phyloP scores from a whole-genome alignment of 2,888 invertebrate species.

The Dermolepida albohirtum region DNA sequence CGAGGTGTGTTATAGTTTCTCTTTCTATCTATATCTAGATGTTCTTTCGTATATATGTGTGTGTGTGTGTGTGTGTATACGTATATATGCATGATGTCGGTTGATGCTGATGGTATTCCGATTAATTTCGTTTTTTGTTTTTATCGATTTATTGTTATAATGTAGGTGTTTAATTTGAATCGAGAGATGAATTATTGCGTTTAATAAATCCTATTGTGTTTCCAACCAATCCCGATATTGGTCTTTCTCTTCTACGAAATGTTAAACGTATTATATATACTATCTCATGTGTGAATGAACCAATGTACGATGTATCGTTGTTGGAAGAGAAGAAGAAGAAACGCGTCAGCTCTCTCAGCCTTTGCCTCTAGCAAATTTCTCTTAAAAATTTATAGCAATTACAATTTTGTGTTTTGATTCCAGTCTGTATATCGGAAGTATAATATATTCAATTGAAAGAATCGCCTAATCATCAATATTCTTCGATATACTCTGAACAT shows the following conservation, averaged over 20 bases:
- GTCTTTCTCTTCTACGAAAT: neutral
- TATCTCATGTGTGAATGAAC: neutral
- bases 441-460: too few relatives aligned
- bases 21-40: conserved; percentile 29
- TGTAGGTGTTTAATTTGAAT: conserved; percentile 63
- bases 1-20: conserved; percentile 62
- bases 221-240: conserved; percentile 1
- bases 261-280: neutral
- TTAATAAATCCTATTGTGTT: conserved; percentile 39
- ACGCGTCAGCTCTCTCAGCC: too few relatives aligned
- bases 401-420: too few relatives aligned
- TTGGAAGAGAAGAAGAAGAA: too few relatives aligned
- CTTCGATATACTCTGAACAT: too few relatives aligned
- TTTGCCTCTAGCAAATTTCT: conserved; percentile 2
- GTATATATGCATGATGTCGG: too few relatives aligned
- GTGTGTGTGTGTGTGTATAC: too few relatives aligned
- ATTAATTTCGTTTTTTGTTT: conserved; percentile 63
- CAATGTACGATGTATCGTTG: too few relatives aligned
- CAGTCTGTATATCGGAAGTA: too few relatives aligned
- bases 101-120: conserved; percentile 58
- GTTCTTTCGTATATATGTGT: neutral
- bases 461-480: too few relatives aligned
- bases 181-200: conserved; percentile 40
- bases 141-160: conserved; percentile 64
- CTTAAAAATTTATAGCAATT: conserved; percentile 1